Conservation (phyloP, 2,888 invertebrate genomes). For the Aphodius sticticus region DNA sequence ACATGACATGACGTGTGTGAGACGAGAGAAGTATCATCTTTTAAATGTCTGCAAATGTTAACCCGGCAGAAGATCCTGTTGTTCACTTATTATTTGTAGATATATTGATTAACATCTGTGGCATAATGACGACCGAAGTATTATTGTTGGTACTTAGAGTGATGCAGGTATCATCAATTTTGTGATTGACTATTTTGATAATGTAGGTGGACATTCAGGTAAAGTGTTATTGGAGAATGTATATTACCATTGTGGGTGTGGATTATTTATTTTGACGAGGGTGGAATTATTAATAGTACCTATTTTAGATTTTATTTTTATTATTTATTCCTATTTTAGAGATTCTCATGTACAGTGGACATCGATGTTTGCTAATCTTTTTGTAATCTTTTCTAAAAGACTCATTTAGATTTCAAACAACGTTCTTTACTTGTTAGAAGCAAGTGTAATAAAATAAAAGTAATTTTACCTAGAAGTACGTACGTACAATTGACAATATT, state of each 20-base stretch:
- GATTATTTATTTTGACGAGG: background rate
- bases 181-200: background rate
- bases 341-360: no score
- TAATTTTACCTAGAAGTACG: no score
- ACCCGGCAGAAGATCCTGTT: background rate
- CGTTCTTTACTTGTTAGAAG: no score
- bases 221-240: background rate
- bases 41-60: background rate
- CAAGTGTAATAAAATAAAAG: no score
- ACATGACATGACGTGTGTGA: background rate
- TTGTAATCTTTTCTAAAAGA: no score
- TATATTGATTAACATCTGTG: background rate
- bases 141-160: background rate
- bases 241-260: background rate
- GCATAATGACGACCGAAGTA: background rate
- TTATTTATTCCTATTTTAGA: background rate
- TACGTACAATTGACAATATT: no score
- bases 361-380: no score
- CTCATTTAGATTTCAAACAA: no score
- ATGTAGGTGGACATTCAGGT: background rate
- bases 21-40: background rate
- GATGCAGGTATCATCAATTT: background rate
- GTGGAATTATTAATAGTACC: background rate
- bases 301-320: background rate
- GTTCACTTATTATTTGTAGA: background rate